Base-by-base conservation (phyloP, 2,113 vertebrate genomes). In the Budorcas taxicolor region DNA sequence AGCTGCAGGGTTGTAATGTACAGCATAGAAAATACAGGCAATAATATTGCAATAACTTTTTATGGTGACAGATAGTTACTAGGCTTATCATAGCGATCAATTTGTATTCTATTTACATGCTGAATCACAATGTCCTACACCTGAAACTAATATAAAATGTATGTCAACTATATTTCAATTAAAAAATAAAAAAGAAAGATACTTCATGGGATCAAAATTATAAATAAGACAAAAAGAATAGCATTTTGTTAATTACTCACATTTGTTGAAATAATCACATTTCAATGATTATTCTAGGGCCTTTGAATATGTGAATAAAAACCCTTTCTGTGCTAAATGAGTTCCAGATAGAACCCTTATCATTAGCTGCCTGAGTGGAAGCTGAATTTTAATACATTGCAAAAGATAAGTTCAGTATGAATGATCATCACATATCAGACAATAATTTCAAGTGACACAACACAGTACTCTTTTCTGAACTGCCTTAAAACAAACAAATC, bases 351-450 rank as follows among this genome's bases (percentile, higher is more conserved):
- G 33, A 43, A 83, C 60, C 15, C 6, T 58, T 91, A 80, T 82
- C 27, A 85, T 92, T 64, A 84, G 17, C 33, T 93, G 21, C 47
- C 45, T 90, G 71, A 93, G 62, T 64, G 25, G 91, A 96, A 83
- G 33, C 50, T 95, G 45, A 10, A 84, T 84, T 90, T 95, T 87
- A 91, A 89, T 78, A 96, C 43, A 57, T 4, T 64, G 71, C 43
- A 95, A 90, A 94, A 87, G 33, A 43, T 7, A 80, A 84, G 33
- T 80, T 96, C 47, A 90, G 62, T 47, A 95, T 60, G 83, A 95
- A 83, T 31, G 27, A 60, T 85, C 43, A 33, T 90, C 64, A 62
- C 12, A 40, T 90, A 94, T 83, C 50, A 92, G 31, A 67, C 71
- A 92, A 92, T 53, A 80, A 87, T 58, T 93, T 85, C 7, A 96